A percentile compares a stretch with the other conserved stretches of the same genome.
Conservation (phyloP, 2,797 vertebrate genomes). For the Crocidura indochinensis region DNA sequence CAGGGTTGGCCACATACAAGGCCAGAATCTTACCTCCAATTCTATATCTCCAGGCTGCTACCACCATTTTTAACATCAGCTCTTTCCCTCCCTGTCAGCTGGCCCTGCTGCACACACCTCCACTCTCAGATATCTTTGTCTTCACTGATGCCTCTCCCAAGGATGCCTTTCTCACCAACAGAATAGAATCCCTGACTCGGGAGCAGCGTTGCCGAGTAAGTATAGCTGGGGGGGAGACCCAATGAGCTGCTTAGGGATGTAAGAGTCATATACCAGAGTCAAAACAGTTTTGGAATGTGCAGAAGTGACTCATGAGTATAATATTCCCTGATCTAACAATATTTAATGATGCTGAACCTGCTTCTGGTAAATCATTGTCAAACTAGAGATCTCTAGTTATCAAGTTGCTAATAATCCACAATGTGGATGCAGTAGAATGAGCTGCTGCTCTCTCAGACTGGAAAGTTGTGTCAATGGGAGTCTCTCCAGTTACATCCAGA, state of each 20-base stretch:
- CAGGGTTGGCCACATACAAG: background rate
- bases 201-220: constrained; percentile 93
- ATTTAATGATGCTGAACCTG: background rate
- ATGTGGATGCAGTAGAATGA: background rate
- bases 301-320: background rate
- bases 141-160: constrained; percentile 96
- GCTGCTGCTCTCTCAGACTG: background rate
- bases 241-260: background rate
- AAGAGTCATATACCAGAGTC: background rate
- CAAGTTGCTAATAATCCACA: background rate
- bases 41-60: no score
- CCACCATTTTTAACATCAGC: background rate
- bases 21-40: background rate
- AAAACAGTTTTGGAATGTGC: background rate
- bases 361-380: background rate
- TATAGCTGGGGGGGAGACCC: background rate
- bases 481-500: background rate
- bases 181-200: constrained; percentile 91
- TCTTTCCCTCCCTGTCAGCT: constrained; percentile 86
- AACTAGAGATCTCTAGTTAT: background rate
- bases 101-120: constrained; percentile 94
- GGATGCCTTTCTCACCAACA: constrained; percentile 91
- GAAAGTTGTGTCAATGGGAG: background rate
- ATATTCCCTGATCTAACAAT: background rate
- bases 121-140: constrained; percentile 94